These are phyloP conservation scores for Cassiopea andromeda DNA, from an alignment of 30 jellyfish, hydroid and myxozoan genomes.

Conservation along the genomic window DNA sequence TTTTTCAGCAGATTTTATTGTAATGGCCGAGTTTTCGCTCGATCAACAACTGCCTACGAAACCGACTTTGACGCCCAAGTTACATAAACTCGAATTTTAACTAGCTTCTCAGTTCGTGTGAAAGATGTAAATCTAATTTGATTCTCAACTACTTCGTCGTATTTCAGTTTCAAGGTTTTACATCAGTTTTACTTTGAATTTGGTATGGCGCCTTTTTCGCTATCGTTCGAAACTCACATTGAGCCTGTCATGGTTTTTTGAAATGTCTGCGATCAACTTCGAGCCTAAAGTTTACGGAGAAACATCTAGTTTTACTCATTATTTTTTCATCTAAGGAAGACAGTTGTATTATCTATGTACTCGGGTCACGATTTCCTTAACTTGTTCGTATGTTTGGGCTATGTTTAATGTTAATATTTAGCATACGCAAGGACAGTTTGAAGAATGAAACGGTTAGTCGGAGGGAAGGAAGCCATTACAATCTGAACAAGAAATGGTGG, in stretches of 20 bases:
- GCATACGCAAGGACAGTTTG: background rate
- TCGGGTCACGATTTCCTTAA: background rate
- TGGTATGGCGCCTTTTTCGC: slow-evolving; percentile 17
- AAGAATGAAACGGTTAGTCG: background rate
- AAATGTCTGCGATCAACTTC: background rate
- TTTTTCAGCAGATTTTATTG: background rate
- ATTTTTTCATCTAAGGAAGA: background rate
- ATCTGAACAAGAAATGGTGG: slow-evolving; percentile 9
- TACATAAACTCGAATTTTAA: background rate
- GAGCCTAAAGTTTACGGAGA: background rate
- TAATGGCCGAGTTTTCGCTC: slow-evolving; percentile 10
- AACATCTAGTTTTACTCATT: background rate
- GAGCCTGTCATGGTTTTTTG: background rate
- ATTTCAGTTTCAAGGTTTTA: no score
- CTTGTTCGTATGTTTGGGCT: background rate
- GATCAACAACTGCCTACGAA: background rate
- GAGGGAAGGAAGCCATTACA: slow-evolving; percentile 63
- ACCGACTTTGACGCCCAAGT: slow-evolving; percentile 12
- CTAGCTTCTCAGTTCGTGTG: background rate
- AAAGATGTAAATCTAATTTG: background rate
- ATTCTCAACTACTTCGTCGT: background rate
- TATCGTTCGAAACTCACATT: background rate
- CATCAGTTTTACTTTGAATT: no score
- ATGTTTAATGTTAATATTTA: background rate
- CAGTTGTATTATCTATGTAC: background rate